Evolutionary conservation across 1,140 invertebrate genomes (phyloP).

Genomic region (Camponotus pennsylvanicus): DNA sequence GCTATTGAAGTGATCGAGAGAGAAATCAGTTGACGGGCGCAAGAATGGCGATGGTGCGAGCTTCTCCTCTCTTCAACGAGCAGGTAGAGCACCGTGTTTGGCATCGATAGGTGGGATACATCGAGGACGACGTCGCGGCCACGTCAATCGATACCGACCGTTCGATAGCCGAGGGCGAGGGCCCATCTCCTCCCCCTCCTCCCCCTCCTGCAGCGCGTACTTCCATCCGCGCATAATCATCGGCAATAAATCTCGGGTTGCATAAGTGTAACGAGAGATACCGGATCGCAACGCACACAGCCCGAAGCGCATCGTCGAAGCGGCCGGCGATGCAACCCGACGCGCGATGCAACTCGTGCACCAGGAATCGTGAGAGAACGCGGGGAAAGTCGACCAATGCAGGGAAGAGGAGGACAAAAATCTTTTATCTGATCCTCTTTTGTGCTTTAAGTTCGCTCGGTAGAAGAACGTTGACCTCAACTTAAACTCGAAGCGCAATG

Average conservation of each 20-base stretch:
- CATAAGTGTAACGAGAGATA: slow-evolving; percentile 87
- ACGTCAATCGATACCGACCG: slow-evolving; percentile 81
- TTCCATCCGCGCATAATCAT: slow-evolving; percentile 80
- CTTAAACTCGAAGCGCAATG: too few species aligned
- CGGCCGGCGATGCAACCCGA: slow-evolving; percentile 40
- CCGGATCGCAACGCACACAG: slow-evolving; percentile 85
- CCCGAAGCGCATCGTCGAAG: slow-evolving; percentile 75
- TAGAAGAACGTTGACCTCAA: too few species aligned
- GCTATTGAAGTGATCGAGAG: background rate
- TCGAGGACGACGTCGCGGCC: slow-evolving; percentile 72
- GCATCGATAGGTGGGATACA: slow-evolving; percentile 73
- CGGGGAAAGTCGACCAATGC: slow-evolving; percentile 36
- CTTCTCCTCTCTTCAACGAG: slow-evolving; percentile 56
- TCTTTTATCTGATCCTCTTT: slow-evolving; percentile 1
- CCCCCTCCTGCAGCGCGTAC: slow-evolving; percentile 75
- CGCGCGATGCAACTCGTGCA: slow-evolving; percentile 42
- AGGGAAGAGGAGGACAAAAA: background rate
- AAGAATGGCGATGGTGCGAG: slow-evolving; percentile 40
- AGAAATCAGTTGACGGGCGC: slow-evolving; percentile 19
- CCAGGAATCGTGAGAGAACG: slow-evolving; percentile 56
- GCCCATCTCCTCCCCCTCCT: slow-evolving; percentile 62
- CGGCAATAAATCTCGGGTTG: slow-evolving; percentile 86
- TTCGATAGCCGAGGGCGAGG: slow-evolving; percentile 75
- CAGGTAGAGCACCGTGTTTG: slow-evolving; percentile 62
- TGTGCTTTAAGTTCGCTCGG: background rate